Conservation (phyloP, 2,888 invertebrate genomes). For the Ceramica pisi region DNA sequence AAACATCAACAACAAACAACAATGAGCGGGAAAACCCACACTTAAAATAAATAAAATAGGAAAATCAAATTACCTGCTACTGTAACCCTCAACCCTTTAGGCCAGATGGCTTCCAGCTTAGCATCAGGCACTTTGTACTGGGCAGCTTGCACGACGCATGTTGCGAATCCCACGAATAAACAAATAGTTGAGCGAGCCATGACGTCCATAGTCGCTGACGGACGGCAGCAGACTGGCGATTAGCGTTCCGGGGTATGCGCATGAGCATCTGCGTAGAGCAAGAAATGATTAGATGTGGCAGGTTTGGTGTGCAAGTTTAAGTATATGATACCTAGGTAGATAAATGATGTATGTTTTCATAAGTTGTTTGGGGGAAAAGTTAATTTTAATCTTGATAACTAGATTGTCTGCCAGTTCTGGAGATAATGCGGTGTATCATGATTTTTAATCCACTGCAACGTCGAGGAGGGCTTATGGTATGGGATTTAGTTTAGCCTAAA, state of each 20-base stretch:
- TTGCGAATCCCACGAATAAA: slow-evolving; percentile 67
- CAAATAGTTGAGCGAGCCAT: slow-evolving; percentile 66
- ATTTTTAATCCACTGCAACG: not conserved
- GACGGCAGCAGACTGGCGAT: slow-evolving; percentile 69
- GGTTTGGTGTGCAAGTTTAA: slow-evolving; percentile 1
- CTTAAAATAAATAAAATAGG: not conserved
- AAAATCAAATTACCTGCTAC: slow-evolving; percentile 76
- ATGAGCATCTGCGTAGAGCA: slow-evolving; percentile 62
- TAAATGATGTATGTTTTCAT: not conserved
- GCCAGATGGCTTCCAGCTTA: slow-evolving; percentile 90
- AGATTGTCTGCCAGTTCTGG: not conserved
- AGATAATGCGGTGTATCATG: too few species aligned
- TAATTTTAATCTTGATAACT: not conserved
- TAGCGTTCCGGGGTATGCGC: slow-evolving; percentile 59
- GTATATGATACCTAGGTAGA: not conserved
- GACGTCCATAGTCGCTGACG: slow-evolving; percentile 70
- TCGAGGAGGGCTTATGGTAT: too few species aligned
- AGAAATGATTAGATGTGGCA: slow-evolving; percentile 32
- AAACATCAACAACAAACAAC: slow-evolving; percentile 3
- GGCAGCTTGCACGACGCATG: slow-evolving; percentile 65
- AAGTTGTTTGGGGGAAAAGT: not conserved
- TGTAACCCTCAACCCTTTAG: slow-evolving; percentile 91
- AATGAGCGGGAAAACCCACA: not conserved
- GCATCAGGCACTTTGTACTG: slow-evolving; percentile 87
- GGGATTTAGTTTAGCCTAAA: too few species aligned